Base-by-base conservation (phyloP, 2,888 invertebrate species). In the Drosophila prolongata region DNA sequence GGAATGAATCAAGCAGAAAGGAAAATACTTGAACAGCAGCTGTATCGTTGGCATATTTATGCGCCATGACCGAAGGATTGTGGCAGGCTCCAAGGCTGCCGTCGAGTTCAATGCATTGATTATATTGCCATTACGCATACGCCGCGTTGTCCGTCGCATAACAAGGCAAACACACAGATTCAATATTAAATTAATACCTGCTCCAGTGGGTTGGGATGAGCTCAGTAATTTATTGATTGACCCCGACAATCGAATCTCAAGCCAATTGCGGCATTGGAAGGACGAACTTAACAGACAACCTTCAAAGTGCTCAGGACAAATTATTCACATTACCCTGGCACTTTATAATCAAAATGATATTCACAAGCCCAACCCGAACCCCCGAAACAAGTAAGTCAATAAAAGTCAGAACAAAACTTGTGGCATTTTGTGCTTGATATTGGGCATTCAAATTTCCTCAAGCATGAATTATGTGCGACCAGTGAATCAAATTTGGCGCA, bases 381-480 rank as follows among this genome's bases (percentile, higher is more conserved):
- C 54, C 68, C 59, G 66, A 44, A 24, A 34, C 34, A 27, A 35
- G 46, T 66, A 76, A 84, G 78, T 89, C 89, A 87, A 89, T 89
- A 80, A 89, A 89, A 83, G 85, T 89, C 76, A 64, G 52, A 61
- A 53, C 62, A 64, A 74, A 88, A 86, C 82, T 88, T 86, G 73
- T 74, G 80, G 87, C 89, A 82, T 83, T 83, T 47, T 80, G 79
- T 73, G 80, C 83, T 88, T 86, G 76, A 78, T 87, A 65, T 64
- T 55, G 89, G 84, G 83, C 82, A 88, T 88, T 83, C 84, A 86
- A 87, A 83, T 83, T 83, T 87, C 80, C 87, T 87, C 80, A 88
- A 88, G 83, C 83, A 80, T 83, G 89, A 83, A 83, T 83, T 86
- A 83, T 83, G 84, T 74, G 69, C 80, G 74, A 76, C 71, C 61